phyloP scores from a whole-genome alignment of 2,888 invertebrate genomes.

The Platycnemis pennipes region DNA sequence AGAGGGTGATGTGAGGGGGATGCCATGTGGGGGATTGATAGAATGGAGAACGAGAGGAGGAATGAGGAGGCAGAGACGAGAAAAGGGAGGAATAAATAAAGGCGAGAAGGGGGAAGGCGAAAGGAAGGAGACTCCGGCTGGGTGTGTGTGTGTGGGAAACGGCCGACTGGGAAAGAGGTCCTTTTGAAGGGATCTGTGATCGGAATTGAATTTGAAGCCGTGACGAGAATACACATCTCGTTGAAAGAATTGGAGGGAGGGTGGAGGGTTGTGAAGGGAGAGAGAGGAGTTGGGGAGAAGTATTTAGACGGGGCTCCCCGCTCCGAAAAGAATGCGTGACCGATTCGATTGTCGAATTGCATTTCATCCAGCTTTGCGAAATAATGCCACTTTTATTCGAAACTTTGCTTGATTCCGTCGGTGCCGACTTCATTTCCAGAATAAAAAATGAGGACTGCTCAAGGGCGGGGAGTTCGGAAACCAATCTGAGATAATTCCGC shows the following conservation, averaged over 20 bases:
- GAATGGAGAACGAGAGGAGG: background rate
- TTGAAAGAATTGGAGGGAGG: background rate
- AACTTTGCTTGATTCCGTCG: background rate
- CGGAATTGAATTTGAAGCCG: conserved; percentile 66
- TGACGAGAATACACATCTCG: conserved; percentile 61
- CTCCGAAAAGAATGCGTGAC: conserved; percentile 16
- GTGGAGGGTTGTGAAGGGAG: background rate
- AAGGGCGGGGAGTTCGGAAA: background rate
- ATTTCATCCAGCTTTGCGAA: background rate
- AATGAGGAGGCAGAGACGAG: no score
- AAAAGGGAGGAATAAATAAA: background rate
- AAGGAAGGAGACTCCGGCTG: background rate
- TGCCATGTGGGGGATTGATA: background rate
- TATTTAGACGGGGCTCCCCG: background rate
- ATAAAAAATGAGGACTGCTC: background rate
- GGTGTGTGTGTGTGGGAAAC: background rate
- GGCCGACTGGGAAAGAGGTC: background rate
- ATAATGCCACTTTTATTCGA: background rate
- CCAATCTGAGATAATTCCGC: background rate
- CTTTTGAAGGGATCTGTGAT: conserved; percentile 53
- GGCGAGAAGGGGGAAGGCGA: background rate
- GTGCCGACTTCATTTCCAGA: background rate
- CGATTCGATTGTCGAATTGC: background rate
- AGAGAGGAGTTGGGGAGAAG: background rate
- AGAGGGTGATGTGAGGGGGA: background rate